Evolutionary conservation across 2,113 vertebrate genomes (phyloP).

Genomic region (Cygnus atratus): DNA sequence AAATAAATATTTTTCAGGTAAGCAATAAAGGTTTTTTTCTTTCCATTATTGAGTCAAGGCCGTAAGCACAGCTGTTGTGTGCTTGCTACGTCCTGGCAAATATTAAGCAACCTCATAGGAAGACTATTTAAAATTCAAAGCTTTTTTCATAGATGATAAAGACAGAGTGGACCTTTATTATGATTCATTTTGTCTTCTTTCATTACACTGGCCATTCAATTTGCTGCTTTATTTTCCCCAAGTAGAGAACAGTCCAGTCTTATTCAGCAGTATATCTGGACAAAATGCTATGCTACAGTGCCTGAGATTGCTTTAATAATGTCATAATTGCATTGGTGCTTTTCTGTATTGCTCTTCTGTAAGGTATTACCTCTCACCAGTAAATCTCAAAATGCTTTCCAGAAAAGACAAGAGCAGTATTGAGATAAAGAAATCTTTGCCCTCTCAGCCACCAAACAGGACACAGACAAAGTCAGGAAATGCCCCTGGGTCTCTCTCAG

Average conservation of each 20-base stretch:
- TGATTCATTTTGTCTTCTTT: neutral
- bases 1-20: neutral
- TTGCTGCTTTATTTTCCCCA: neutral
- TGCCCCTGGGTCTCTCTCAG: slow-evolving; percentile 7
- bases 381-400: neutral
- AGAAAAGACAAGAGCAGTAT: neutral
- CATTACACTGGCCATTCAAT: neutral
- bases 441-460: neutral
- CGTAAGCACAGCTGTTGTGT: neutral
- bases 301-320: neutral
- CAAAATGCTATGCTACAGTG: neutral
- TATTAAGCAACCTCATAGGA: neutral
- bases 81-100: neutral
- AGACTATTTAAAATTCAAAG: neutral
- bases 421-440: neutral
- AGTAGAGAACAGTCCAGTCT: neutral
- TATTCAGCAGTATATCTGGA: neutral
- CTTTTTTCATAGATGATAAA: neutral
- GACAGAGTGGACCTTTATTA: neutral
- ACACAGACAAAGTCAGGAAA: neutral
- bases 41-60: neutral
- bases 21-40: neutral
- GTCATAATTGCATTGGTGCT: neutral
- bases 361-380: neutral
- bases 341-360: neutral